A percentile compares a stretch with the other conserved stretches of the same genome.
Evolutionary conservation across 2,888 invertebrate genomes (phyloP).

Genomic region (Drosophila monieri): DNA sequence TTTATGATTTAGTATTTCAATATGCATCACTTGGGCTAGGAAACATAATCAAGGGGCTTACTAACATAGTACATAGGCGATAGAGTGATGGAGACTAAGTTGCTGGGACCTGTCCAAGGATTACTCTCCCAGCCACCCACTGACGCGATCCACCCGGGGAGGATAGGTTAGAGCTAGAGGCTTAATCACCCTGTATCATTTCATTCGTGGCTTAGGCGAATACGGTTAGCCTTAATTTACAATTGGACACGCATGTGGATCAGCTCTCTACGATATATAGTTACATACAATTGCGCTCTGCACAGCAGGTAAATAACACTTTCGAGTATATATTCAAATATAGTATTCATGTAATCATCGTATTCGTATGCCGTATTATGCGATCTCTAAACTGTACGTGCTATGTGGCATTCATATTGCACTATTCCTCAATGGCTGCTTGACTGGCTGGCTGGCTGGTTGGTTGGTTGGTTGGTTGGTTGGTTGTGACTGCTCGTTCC

Average conservation of each 20-base stretch:
- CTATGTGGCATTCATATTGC: constrained; percentile 61
- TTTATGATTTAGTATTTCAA: neutral
- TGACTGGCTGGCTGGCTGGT: constrained; percentile 43
- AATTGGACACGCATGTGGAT: constrained; percentile 80
- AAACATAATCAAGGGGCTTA: neutral
- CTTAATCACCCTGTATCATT: constrained; percentile 73
- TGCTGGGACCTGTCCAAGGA: constrained; percentile 6
- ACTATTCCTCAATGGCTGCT: constrained; percentile 73
- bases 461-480: constrained; percentile 14
- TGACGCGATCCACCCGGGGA: constrained; percentile 6
- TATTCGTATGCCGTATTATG: constrained; percentile 48
- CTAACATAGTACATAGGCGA: neutral
- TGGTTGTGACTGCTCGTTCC: constrained; percentile 9
- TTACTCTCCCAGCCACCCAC: constrained; percentile 3
- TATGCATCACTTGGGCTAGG: neutral
- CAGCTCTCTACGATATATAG: constrained; percentile 66
- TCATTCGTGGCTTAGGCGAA: constrained; percentile 36
- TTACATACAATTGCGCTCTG: constrained; percentile 80
- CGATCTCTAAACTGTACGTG: constrained; percentile 43
- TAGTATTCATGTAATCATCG: constrained; percentile 53
- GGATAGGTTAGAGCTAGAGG: constrained; percentile 60
- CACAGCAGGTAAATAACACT: constrained; percentile 80
- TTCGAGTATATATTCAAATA: constrained; percentile 75
- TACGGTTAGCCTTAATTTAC: constrained; percentile 78
- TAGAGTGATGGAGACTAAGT: constrained; percentile 3